Evolutionary conservation across 1,140 invertebrate species (phyloP), one percentile per base, ranked within the genome.

Genomic region (Spodoptera frugiperda): DNA sequence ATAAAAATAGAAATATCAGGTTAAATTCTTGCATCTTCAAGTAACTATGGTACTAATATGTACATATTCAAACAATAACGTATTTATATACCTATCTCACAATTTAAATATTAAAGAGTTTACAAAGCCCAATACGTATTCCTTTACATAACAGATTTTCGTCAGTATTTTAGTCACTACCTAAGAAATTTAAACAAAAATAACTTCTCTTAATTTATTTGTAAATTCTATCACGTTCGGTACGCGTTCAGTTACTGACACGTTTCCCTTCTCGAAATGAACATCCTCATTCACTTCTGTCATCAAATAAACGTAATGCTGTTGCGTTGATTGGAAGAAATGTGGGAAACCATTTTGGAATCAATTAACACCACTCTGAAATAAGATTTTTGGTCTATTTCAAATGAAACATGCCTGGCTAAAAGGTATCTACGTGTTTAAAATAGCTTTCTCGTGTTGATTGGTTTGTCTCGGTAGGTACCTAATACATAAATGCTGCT

Each of bases 171-270:
- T 57, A 6, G 3, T 55, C 9, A 25, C 19, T 5, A 12, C 21
- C 17, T 25, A 21, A n/a, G 12, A 2, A 19, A 17, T 65, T 46
- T 14, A 21, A 25, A 49, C 63, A 46, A 25, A 48, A 67, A 48
- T 51, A 33, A 15, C 6, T 54, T 54, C 25, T n/a, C 46, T 12
- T 49, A 30, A 9, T 30, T 33, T 73, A 9, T 30, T 33, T 73
- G 55, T 15, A 61, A 74, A 74, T 75, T 65, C 15, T 51, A 53
- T 53, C 72, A 75, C 72, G 72, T 75, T 53, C 39, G 46, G 57
- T 17, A 51, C 19, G n/a, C 6, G 25, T 25, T 25, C 2, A 2
- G 53, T 30, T 44, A 25, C n/a, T 5, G 17, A n/a, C 8, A 21
- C 11, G 44, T 33, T 59, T 73, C 49, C 49, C 55, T 49, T 73